Conservation (phyloP, 2,113 vertebrate genomes). For the Myocastor coypus region DNA sequence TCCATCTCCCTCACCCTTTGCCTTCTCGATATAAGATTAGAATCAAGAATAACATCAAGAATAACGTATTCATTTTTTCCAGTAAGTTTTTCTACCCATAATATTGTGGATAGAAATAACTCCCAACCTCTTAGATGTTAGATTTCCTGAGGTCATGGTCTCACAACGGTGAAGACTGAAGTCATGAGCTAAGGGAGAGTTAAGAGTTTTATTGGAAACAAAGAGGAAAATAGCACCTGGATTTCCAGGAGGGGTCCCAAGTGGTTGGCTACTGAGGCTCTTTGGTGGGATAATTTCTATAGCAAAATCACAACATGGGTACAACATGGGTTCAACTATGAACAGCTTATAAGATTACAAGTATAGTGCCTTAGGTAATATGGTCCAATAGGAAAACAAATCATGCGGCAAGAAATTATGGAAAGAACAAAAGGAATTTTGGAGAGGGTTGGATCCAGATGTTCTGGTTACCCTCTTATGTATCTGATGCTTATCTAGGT, state of each 20-base stretch:
- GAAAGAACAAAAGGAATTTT: neutral
- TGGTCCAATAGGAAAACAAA: neutral
- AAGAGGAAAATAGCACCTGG: neutral
- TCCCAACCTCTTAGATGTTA: neutral
- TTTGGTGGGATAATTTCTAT: neutral
- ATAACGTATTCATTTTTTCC: constrained; percentile 30
- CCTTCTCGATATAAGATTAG: neutral
- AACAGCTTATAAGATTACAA: neutral
- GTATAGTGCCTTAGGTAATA: neutral
- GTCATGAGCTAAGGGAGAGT: neutral
- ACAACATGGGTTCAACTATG: neutral
- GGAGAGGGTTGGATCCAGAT: neutral
- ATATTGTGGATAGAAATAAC: neutral
- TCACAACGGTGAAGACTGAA: neutral
- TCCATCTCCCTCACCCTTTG: neutral
- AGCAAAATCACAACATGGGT: neutral
- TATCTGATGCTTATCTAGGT: neutral
- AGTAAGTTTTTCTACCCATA: neutral
- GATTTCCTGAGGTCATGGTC: neutral
- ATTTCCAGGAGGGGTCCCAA: neutral
- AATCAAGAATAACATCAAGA: neutral
- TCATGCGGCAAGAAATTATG: neutral
- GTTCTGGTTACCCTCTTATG: neutral
- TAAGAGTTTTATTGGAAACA: neutral
- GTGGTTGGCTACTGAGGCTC: neutral